Conservation (phyloP, 1,140 invertebrate species). For the Cecropterus lyciades region DNA sequence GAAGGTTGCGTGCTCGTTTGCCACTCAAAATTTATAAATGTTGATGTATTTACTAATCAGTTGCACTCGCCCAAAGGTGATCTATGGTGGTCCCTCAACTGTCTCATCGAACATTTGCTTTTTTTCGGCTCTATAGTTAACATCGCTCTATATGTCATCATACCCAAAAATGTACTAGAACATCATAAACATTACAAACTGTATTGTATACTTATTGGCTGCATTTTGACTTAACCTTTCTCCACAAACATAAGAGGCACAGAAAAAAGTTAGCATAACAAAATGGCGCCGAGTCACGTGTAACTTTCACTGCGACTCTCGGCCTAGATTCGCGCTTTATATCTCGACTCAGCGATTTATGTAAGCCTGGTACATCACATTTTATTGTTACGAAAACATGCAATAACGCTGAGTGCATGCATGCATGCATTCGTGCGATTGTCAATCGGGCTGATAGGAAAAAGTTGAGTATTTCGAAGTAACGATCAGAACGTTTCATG, state of each 20-base stretch:
- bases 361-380: conserved; percentile 31
- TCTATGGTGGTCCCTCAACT: too few species aligned
- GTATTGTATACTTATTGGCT: too few species aligned
- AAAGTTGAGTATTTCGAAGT: conserved; percentile 4
- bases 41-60: too few species aligned
- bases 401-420: conserved; percentile 27
- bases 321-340: conserved; percentile 29
- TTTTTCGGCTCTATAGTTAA: too few species aligned
- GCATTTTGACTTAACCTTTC: conserved; percentile 1
- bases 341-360: conserved; percentile 28
- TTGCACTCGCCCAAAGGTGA: too few species aligned
- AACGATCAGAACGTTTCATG: too few species aligned
- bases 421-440: conserved; percentile 4
- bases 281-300: conserved; percentile 31
- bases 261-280: conserved; percentile 24
- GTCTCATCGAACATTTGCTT: too few species aligned
- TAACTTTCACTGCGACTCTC: conserved; percentile 31
- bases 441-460: conserved; percentile 3
- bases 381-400: conserved; percentile 29
- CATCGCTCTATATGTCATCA: too few species aligned
- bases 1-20: too few species aligned
- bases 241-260: conserved; percentile 11
- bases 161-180: too few species aligned
- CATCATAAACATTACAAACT: too few species aligned
- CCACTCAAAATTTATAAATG: too few species aligned